phyloP scores from a whole-genome alignment of 2,888 invertebrate genomes.

The Myopa testacea region DNA sequence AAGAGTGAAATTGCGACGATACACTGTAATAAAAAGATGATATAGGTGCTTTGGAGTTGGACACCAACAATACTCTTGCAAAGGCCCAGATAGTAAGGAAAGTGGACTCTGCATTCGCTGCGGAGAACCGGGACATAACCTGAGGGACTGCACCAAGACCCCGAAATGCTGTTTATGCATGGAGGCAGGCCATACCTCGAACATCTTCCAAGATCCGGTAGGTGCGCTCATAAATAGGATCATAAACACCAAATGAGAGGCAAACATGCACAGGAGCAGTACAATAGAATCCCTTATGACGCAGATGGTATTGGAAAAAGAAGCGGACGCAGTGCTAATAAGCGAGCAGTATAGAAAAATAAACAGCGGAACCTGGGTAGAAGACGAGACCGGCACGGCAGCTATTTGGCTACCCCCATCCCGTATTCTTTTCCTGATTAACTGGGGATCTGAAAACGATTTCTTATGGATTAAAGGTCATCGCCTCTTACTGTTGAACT shows the following conservation, averaged over 20 bases:
- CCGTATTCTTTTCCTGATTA: not conserved
- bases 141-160: not conserved
- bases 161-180: not conserved
- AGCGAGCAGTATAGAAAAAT: conserved; percentile 17
- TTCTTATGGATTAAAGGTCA: conserved; percentile 1
- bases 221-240: not conserved
- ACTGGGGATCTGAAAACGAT: conserved; percentile 1
- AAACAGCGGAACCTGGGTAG: not conserved
- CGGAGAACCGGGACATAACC: no score
- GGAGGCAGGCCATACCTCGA: not conserved
- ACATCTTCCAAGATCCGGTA: not conserved
- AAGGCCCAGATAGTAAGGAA: no score
- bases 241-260: not conserved
- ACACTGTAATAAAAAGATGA: no score
- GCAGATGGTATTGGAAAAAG: not conserved
- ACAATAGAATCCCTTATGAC: conserved; percentile 15
- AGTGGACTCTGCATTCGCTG: no score
- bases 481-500: not conserved
- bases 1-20: no score
- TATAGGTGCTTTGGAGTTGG: no score
- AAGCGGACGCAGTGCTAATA: conserved; percentile 17
- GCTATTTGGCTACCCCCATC: conserved; percentile 12
- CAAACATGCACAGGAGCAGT: conserved; percentile 22
- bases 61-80: no score
- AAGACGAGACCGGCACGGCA: conserved; percentile 3